A percentile compares a stretch with the other conserved stretches of the same genome.
Conservation (phyloP, 2,113 vertebrate genomes). For the Macrotis lagotis region DNA sequence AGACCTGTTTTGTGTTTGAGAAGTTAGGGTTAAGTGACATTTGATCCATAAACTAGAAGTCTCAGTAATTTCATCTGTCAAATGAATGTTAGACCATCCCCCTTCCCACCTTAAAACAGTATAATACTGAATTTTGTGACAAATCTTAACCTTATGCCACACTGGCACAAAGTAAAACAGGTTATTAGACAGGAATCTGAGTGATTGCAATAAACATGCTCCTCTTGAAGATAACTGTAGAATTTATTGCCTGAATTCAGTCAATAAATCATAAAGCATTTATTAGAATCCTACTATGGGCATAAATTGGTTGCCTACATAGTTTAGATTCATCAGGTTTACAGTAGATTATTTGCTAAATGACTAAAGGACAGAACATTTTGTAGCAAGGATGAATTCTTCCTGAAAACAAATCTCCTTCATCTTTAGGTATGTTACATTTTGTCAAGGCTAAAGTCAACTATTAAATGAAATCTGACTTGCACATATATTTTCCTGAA, state of each 20-base stretch:
- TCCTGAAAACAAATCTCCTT: background rate
- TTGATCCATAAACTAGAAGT: background rate
- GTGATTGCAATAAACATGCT: background rate
- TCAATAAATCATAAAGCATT: background rate
- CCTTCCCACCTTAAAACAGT: background rate
- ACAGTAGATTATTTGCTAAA: background rate
- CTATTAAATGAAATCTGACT: background rate
- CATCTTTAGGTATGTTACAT: background rate
- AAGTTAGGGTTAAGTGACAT: background rate
- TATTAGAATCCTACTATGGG: background rate
- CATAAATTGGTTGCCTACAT: background rate
- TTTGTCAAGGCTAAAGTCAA: background rate
- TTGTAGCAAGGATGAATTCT: background rate
- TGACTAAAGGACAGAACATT: background rate
- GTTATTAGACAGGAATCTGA: background rate
- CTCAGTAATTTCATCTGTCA: background rate
- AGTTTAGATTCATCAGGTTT: background rate
- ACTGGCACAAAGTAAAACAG: background rate
- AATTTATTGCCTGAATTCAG: background rate
- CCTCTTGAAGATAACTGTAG: background rate
- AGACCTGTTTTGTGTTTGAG: background rate
- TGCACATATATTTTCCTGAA: background rate
- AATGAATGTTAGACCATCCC: background rate
- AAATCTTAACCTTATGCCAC: background rate
- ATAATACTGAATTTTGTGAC: background rate